These are phyloP conservation scores for Eupithecia vulgata DNA, from an alignment of 2,888 invertebrate genomes.

Conservation along the genomic window DNA sequence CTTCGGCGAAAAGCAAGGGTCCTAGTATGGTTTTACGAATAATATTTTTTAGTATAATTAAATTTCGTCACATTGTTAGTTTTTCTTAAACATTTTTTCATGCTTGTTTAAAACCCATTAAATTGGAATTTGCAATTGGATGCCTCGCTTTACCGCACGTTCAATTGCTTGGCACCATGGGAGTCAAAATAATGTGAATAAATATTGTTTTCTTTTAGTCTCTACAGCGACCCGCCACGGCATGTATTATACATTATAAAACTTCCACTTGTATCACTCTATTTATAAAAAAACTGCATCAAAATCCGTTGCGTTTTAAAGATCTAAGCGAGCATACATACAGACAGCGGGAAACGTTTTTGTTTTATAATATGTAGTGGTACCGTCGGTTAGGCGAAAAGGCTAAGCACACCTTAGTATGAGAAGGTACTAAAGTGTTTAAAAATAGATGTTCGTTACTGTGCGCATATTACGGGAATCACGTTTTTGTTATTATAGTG, in stretches of 20 bases:
- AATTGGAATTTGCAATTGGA: constrained; percentile 23
- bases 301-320: too few species aligned
- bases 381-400: too few species aligned
- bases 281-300: too few species aligned
- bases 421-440: background rate
- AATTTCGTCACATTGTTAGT: background rate
- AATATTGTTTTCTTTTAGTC: too few species aligned
- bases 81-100: constrained; percentile 10
- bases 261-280: too few species aligned
- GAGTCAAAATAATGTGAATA: background rate
- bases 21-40: background rate
- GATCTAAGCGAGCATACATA: too few species aligned
- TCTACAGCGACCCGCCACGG: too few species aligned
- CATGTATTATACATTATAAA: too few species aligned
- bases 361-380: too few species aligned
- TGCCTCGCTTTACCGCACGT: background rate
- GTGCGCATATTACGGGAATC: background rate
- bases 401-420: background rate
- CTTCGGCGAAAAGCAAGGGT: background rate
- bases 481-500: too few species aligned
- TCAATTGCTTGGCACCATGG: background rate
- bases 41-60: too few species aligned
- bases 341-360: too few species aligned
- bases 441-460: background rate
- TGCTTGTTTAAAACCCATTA: constrained; percentile 17